Evolutionary conservation across 1,140 invertebrate genomes (phyloP), one percentile per base, ranked within the genome.

Genomic region (silkworm (Bombyx mori)): DNA sequence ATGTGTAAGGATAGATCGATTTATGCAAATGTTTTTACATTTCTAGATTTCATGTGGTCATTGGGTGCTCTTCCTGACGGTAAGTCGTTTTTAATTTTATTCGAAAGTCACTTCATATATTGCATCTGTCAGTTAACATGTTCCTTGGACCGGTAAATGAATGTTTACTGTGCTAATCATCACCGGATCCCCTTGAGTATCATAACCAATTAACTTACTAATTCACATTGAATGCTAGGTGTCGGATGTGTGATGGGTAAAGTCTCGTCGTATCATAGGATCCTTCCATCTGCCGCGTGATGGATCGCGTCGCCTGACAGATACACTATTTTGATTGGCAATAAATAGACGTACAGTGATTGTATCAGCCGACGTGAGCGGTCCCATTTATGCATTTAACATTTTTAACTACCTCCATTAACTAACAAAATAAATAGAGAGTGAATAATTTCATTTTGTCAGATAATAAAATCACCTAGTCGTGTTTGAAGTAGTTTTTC

Each of bases 11-110:
- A 83, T 86, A 75, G 84, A 73, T 86, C 82, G 81, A 86, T 84
- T 87, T 87, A 87, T 86, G 82, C 83, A 86, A 84, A 84, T 91
- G 90, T 92, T 90, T 93, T 92, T 91, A 90, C 91, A 90, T 91
- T 94, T 94, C 90, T 95, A 97, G 96, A 97, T 95, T 96, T 97
- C 93, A 97, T 97, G 94, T 97, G 96, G 96, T 96, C 96, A 89
- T 92, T 97, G 92, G 96, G 95, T 93, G 95, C 95, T 91, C 93
- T 97, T 91, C 95, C 95, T 90, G 96, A 97, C 91, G 95, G 96
- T 97, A 92, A 94, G 94, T 94, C 52, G 68, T 64, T 69, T 69
- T 69, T 55, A 71, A 57, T 77, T 76, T 74, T 81, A 76, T 78
- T 75, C 73, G 65, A 68, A 69, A 73, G 66, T 74, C 73, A 75